phyloP scores from a whole-genome alignment of 1,140 invertebrate genomes.

The Oryzaephilus surinamensis region DNA sequence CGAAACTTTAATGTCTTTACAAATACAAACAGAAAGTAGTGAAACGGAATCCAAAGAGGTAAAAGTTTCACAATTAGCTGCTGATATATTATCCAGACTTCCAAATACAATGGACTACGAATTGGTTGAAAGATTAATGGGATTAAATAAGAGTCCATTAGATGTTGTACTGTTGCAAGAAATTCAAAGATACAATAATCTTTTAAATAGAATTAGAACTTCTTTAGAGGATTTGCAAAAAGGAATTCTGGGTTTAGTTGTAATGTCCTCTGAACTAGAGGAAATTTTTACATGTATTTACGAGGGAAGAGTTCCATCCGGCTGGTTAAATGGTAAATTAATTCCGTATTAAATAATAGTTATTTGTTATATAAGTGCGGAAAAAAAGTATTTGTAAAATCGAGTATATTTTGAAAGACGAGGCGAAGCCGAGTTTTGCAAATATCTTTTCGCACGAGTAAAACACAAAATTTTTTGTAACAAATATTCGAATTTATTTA shows the following conservation, averaged over 20 bases:
- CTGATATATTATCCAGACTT: constrained; percentile 60
- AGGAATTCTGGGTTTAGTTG: constrained; percentile 68
- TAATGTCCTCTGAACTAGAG: constrained; percentile 76
- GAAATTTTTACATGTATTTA: constrained; percentile 67
- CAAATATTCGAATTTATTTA: no score
- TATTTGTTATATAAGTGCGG: no score
- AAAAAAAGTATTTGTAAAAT: no score
- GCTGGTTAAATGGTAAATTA: constrained; percentile 65
- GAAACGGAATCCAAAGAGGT: constrained; percentile 51
- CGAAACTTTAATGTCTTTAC: constrained; percentile 69
- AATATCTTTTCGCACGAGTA: no score
- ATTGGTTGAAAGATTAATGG: constrained; percentile 58
- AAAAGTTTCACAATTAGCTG: constrained; percentile 45
- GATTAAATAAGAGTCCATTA: constrained; percentile 57
- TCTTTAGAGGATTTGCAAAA: constrained; percentile 58
- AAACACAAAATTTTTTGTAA: no score
- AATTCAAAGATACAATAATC: constrained; percentile 49
- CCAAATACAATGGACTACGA: constrained; percentile 66
- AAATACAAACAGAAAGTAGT: constrained; percentile 48
- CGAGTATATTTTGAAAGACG: no score
- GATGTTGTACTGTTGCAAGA: constrained; percentile 77
- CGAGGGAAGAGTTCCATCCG: constrained; percentile 62
- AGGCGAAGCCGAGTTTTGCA: no score
- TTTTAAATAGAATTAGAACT: constrained; percentile 42
- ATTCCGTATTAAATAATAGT: no score